phyloP scores from a whole-genome alignment of 2,113 vertebrate species.

The Rhadina sibilatrix region DNA sequence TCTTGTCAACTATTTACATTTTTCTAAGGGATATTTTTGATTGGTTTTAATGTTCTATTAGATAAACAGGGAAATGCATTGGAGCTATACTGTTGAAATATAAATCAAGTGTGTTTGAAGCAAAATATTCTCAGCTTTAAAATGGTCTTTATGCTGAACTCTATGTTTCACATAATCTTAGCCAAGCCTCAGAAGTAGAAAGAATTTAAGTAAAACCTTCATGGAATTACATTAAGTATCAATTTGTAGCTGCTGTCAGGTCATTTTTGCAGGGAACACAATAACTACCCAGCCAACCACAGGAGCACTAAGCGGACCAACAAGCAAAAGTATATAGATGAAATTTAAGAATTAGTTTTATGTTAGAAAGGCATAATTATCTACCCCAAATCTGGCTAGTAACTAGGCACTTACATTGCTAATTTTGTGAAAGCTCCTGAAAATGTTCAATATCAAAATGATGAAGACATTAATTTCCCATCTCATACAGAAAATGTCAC shows the following conservation, averaged over 20 bases:
- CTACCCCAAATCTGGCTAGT: not conserved
- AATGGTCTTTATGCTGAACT: not conserved
- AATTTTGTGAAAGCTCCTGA: not conserved
- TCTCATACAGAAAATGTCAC: not conserved
- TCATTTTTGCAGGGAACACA: not conserved
- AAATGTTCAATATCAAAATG: slow-evolving; percentile 1
- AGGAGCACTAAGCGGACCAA: not conserved
- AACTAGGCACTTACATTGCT: not conserved
- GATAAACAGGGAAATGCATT: not conserved
- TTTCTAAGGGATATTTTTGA: not conserved
- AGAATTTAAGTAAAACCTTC: not conserved
- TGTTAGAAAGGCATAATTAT: not conserved
- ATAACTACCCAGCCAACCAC: not conserved
- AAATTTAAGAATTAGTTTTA: not conserved
- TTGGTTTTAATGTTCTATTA: not conserved
- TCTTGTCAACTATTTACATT: not conserved
- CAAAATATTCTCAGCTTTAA: not conserved
- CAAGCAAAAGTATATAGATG: not conserved
- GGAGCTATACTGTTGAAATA: not conserved
- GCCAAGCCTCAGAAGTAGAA: not conserved
- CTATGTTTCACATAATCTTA: not conserved
- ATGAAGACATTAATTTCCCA: slow-evolving; percentile 19
- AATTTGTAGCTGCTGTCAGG: not conserved
- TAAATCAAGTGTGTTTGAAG: not conserved
- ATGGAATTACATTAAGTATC: not conserved